Percentiles rank a stretch among this genome's conserved stretches.
These are phyloP conservation scores for Drosophila funebris DNA, from an alignment of 1,140 invertebrate genomes.

Conservation along the genomic window DNA sequence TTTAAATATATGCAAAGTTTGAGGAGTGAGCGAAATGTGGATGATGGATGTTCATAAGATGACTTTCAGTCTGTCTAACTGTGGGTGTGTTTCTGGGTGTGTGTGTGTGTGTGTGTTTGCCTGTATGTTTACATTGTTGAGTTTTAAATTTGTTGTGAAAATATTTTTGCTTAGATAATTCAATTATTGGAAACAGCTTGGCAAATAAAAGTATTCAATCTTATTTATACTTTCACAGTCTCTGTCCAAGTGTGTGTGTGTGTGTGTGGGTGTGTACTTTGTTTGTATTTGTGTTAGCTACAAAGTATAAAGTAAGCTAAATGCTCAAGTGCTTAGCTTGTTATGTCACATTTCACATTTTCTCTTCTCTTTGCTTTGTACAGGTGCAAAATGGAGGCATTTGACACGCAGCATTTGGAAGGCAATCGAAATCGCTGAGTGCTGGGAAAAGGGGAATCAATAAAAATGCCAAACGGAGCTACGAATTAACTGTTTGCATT, in stretches of 20 bases:
- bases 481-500: not conserved
- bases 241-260: constrained; percentile 18
- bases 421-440: too few species aligned
- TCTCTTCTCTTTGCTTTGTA: constrained; percentile 16
- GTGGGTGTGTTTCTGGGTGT: constrained; percentile 19
- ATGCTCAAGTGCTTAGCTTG: constrained; percentile 18
- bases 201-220: constrained; percentile 34
- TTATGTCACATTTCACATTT: constrained; percentile 15
- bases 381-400: constrained; percentile 53
- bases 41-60: constrained; percentile 21
- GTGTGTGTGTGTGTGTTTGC: constrained; percentile 9
- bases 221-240: constrained; percentile 32
- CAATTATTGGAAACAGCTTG: constrained; percentile 48
- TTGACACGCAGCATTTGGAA: constrained; percentile 49
- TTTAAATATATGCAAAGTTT: constrained; percentile 22
- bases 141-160: constrained; percentile 27
- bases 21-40: constrained; percentile 29
- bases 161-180: constrained; percentile 46
- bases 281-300: constrained; percentile 38
- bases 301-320: constrained; percentile 27
- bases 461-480: not conserved
- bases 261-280: constrained; percentile 33
- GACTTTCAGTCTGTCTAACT: constrained; percentile 18
- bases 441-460: too few species aligned
- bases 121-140: constrained; percentile 29